Evolutionary conservation across 2,888 invertebrate species (phyloP), one percentile per base, ranked within the genome.

Genomic region (Torymus auratus): DNA sequence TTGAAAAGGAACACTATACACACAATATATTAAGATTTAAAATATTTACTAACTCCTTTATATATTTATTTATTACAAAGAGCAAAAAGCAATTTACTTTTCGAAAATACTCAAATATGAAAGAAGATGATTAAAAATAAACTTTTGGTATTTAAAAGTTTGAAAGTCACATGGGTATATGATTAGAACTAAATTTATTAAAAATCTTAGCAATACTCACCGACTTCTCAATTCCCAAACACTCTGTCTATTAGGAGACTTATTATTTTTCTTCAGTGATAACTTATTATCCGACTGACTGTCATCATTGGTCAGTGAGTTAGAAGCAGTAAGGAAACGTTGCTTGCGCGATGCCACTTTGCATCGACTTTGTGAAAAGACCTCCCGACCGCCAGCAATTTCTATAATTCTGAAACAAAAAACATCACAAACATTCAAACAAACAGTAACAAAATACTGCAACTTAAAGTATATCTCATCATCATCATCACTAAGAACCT

Each of bases 381-480:
- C 93, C 91, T 96, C 96, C 80, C 96, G 93, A 81, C 96, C 96
- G 85, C 96, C 96, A 76, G 96, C 96, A 86, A 94, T 94, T 91
- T 94, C 94, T 87, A 94, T 94, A 90, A 95, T 95, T 90, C 94
- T 93, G 87, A 55, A 87, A 85, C 15, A 68, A 5, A 78, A 60
- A 62, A 5, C 41, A 41, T 41, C 7, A 41, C 41, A 60, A 52
- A 60, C 56, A 70, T 58, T 58, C 28, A 56, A 58, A 20, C 15
- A 71, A 23, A 7, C 71, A 41, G 60, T 7, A 17, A 67, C 13
- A 50, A 41, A 60, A 23, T 23, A 58, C 41, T 64, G 28, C 41
- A 58, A 71, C 28, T 28, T n/a, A 20, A 68, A 23, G 14, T 20
- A 53, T 52, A 53, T 68, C 68, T 14, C 20, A 55, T 67, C 23